These are phyloP conservation scores for Conchocele bisecta DNA, from an alignment of 2,888 invertebrate genomes.

Conservation along the genomic window DNA sequence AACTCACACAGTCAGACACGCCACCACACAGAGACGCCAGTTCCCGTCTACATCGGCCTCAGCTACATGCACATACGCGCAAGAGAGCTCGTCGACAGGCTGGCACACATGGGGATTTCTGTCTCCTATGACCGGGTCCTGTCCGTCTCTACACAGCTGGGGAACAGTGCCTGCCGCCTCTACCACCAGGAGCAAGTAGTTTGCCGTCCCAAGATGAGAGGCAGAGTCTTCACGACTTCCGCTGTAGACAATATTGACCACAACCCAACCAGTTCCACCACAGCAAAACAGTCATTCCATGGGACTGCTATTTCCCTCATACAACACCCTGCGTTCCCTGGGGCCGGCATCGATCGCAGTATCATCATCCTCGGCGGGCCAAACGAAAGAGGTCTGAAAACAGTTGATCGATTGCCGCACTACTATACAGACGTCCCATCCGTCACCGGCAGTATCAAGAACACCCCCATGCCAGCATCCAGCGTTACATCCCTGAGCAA, in stretches of 20 bases:
- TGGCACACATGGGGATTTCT: constrained; percentile 46
- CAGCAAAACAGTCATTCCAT: constrained; percentile 55
- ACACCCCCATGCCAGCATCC: background rate
- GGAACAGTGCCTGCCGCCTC: constrained; percentile 19
- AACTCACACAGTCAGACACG: no score
- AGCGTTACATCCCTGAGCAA: no score
- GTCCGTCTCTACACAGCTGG: constrained; percentile 32
- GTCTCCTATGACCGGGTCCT: constrained; percentile 50
- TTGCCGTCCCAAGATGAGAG: constrained; percentile 38
- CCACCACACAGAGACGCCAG: no score
- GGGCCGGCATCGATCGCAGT: background rate
- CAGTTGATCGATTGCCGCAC: background rate
- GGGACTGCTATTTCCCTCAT: constrained; percentile 51
- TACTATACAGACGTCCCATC: constrained; percentile 3
- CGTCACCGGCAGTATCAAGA: background rate
- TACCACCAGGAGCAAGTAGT: constrained; percentile 34
- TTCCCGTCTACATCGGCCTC: no score
- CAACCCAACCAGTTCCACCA: no score
- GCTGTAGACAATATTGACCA: constrained; percentile 59
- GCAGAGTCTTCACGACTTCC: constrained; percentile 42
- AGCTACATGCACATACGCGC: no score
- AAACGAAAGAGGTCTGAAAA: no score
- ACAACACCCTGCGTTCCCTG: constrained; percentile 26
- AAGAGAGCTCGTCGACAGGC: constrained; percentile 42
- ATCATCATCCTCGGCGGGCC: no score